Percentiles rank a stretch among this genome's conserved stretches.
phyloP scores from a whole-genome alignment of 2,113 vertebrate genomes.

The Grantiella picta region DNA sequence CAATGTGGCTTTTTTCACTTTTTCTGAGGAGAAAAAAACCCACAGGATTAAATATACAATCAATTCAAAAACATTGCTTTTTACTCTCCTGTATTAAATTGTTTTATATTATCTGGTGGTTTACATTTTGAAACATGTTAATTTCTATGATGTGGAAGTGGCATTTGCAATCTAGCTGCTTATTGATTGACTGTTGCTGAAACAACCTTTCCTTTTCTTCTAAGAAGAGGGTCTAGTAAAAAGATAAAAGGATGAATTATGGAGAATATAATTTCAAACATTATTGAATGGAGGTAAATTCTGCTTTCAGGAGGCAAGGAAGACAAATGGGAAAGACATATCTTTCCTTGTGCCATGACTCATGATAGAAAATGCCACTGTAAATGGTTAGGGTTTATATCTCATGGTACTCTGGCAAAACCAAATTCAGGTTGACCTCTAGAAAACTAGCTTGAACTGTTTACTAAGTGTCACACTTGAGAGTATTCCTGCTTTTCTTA shows the following conservation, averaged over 20 bases:
- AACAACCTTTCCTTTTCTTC: neutral
- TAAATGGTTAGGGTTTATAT: neutral
- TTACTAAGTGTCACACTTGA: neutral
- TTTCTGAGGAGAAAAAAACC: accelerated
- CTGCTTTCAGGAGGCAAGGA: neutral
- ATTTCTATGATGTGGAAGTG: neutral
- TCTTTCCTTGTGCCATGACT: neutral
- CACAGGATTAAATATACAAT: neutral
- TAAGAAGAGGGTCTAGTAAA: neutral
- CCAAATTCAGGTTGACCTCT: neutral
- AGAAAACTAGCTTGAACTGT: neutral
- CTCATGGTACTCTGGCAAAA: neutral
- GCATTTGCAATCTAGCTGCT: neutral
- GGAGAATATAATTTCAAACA: neutral
- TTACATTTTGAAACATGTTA: neutral
- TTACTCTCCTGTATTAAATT: neutral
- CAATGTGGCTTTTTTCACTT: neutral
- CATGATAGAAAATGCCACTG: neutral
- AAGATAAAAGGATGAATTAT: neutral
- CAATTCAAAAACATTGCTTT: neutral
- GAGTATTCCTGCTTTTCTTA: neutral
- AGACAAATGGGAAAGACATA: neutral
- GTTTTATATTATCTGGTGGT: neutral
- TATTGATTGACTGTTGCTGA: neutral
- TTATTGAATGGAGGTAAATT: neutral